Conservation (phyloP, 2,888 invertebrate genomes). For the Stenotaenia linearis region DNA sequence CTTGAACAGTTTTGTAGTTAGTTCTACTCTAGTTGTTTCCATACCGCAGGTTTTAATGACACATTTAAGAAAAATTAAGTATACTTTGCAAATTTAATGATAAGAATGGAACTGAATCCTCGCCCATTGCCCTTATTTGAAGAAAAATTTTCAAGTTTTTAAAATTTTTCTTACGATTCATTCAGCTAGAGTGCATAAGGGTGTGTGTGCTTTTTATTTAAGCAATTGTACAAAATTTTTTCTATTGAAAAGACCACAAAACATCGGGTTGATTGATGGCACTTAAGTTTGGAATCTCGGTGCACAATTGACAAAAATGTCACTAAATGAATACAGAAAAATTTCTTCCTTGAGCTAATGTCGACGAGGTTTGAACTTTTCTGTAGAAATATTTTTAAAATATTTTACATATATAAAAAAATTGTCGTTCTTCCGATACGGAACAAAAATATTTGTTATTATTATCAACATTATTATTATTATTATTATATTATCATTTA, state of each 20-base stretch:
- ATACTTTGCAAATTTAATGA: background rate
- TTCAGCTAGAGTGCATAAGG: background rate
- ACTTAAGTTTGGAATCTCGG: background rate
- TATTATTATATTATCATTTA: conserved; percentile 22
- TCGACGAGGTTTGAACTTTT: background rate
- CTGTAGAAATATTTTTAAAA: conserved; percentile 18
- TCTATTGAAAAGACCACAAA: conserved; percentile 5
- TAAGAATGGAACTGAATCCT: conserved; percentile 8
- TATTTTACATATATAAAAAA: background rate
- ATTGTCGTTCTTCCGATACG: conserved; percentile 26
- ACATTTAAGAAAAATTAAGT: background rate
- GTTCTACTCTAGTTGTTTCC: background rate
- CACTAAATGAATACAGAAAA: conserved; percentile 10
- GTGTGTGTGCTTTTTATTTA: background rate
- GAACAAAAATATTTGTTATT: conserved; percentile 26
- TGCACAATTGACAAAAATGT: conserved; percentile 11
- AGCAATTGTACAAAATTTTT: conserved; percentile 8
- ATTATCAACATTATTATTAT: background rate
- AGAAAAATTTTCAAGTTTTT: background rate
- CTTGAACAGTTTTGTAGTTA: background rate
- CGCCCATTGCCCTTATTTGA: background rate
- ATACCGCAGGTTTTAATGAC: conserved; percentile 10
- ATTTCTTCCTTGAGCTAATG: conserved; percentile 2
- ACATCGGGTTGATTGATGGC: conserved; percentile 6
- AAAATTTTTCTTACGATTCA: background rate